Percentiles rank a stretch among this genome's conserved stretches.
phyloP scores from a whole-genome alignment of 2,113 vertebrate species.

The Morphnarchus princeps region DNA sequence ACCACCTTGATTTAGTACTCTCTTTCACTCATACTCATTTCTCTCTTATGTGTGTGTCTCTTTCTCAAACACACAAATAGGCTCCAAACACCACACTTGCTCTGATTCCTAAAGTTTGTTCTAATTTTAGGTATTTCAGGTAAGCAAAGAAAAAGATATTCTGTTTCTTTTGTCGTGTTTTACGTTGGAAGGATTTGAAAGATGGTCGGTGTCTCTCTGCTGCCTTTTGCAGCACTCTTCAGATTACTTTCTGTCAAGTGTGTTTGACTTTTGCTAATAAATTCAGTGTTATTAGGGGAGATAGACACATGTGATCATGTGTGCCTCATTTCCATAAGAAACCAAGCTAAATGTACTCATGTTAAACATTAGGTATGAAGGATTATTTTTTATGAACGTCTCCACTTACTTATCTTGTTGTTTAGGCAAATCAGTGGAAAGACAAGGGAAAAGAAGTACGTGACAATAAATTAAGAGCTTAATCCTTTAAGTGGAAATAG shows the following conservation, averaged over 20 bases:
- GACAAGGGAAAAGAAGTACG: background rate
- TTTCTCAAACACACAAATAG: background rate
- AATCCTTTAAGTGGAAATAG: background rate
- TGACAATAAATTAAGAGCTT: background rate
- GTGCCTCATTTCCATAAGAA: background rate
- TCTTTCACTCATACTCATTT: background rate
- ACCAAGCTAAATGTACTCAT: background rate
- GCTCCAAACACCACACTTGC: background rate
- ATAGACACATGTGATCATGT: background rate
- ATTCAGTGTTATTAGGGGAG: background rate
- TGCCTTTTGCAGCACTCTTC: background rate
- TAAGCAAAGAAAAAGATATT: background rate
- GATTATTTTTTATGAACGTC: background rate
- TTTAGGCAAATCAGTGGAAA: background rate
- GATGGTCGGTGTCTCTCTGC: background rate
- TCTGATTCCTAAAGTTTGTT: background rate
- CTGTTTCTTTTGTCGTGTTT: background rate
- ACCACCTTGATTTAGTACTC: background rate
- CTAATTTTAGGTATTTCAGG: background rate
- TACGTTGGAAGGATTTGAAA: background rate
- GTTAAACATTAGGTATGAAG: background rate
- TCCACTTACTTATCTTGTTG: background rate
- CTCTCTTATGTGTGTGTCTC: background rate
- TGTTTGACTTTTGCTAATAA: background rate
- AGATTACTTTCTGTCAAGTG: background rate